These are phyloP conservation scores for Mythimna vitellina DNA, from an alignment of 2,888 invertebrate genomes.

Conservation along the genomic window DNA sequence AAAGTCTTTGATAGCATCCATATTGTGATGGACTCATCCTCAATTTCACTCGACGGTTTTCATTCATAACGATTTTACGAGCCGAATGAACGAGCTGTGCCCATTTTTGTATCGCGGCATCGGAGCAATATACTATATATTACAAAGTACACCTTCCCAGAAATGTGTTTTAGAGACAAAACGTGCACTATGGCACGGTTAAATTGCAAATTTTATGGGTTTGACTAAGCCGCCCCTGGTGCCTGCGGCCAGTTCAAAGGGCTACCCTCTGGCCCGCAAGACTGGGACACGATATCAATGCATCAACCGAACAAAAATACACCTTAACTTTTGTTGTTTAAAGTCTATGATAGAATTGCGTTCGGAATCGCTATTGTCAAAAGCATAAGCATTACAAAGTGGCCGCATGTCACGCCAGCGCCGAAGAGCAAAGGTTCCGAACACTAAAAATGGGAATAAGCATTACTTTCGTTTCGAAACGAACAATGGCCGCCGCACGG, in stretches of 20 bases:
- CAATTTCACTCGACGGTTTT: constrained; percentile 51
- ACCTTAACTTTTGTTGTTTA: constrained; percentile 50
- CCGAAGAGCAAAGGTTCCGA: constrained; percentile 82
- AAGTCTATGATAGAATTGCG: constrained; percentile 37
- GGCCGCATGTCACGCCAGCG: constrained; percentile 76
- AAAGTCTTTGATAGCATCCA: constrained; percentile 36
- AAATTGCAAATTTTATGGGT: constrained; percentile 80
- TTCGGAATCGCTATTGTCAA: constrained; percentile 66
- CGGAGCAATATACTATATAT: constrained; percentile 61
- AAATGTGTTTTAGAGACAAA: constrained; percentile 75
- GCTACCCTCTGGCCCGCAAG: constrained; percentile 74
- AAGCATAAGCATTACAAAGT: constrained; percentile 72
- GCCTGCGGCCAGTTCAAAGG: constrained; percentile 86
- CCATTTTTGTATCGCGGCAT: constrained; percentile 65
- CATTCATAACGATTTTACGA: constrained; percentile 60
- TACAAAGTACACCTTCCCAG: constrained; percentile 72
- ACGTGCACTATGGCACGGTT: constrained; percentile 76
- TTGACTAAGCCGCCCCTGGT: constrained; percentile 71
- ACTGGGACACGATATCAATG: constrained; percentile 68
- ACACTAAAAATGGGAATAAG: constrained; percentile 85
- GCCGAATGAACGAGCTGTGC: constrained; percentile 48
- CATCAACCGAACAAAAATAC: constrained; percentile 50
- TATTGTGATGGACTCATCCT: constrained; percentile 46
- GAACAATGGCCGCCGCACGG: constrained; percentile 75
- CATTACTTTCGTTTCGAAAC: constrained; percentile 74